Percentiles rank a stretch among this genome's conserved stretches.
Evolutionary conservation across 2,113 vertebrate species (phyloP).

Genomic region (Regulus satrapa): DNA sequence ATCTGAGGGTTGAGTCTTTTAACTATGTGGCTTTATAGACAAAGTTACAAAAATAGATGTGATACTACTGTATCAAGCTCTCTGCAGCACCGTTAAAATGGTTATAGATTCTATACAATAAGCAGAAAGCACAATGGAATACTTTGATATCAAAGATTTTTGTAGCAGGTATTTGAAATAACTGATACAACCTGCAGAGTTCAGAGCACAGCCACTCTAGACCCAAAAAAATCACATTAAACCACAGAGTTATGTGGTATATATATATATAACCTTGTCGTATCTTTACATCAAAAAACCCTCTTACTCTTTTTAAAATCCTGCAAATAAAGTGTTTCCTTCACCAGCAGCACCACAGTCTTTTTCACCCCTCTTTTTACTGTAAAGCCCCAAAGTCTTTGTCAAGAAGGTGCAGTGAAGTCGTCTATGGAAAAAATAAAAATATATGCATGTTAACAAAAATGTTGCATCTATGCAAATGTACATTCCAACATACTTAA

Average conservation of each 20-base stretch:
- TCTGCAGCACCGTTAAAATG: background rate
- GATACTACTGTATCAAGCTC: background rate
- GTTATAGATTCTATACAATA: background rate
- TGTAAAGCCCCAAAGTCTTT: background rate
- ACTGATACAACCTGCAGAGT: background rate
- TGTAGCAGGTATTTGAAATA: background rate
- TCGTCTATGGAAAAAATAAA: background rate
- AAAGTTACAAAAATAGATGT: conserved; percentile 25
- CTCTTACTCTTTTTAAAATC: background rate
- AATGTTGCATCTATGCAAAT: background rate
- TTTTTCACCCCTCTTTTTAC: background rate
- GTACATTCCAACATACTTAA: background rate
- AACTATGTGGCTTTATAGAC: background rate
- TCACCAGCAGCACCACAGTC: background rate
- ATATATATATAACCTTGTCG: background rate
- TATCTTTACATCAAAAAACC: background rate
- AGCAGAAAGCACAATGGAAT: background rate
- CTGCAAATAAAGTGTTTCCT: background rate
- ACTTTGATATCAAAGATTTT: background rate
- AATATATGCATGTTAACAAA: background rate
- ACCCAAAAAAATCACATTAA: background rate
- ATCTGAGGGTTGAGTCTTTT: background rate
- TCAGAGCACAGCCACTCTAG: background rate
- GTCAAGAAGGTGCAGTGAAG: background rate
- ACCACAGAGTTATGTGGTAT: background rate